Percentiles rank a stretch among this genome's conserved stretches.
phyloP scores from a whole-genome alignment of 2,888 invertebrate genomes.

The Dilophus febrilis region DNA sequence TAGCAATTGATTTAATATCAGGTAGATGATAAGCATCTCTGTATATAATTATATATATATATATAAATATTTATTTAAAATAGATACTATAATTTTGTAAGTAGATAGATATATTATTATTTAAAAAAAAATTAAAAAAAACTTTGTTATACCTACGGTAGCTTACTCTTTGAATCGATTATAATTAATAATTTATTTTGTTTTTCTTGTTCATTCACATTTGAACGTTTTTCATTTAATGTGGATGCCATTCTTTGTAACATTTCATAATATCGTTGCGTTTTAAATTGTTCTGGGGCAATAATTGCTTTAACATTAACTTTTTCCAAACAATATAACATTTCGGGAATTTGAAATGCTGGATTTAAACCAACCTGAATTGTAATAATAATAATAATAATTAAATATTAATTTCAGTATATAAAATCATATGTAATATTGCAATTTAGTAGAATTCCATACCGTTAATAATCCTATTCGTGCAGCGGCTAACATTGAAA shows the following conservation, averaged over 20 bases:
- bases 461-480: conserved; percentile 53
- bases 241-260: conserved; percentile 19
- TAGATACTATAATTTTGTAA: too few relatives aligned
- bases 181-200: conserved; percentile 27
- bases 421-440: too few relatives aligned
- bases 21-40: conserved; percentile 31
- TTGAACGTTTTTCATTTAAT: background rate
- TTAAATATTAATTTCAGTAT: too few relatives aligned
- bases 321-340: conserved; percentile 54
- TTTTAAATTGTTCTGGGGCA: conserved; percentile 41
- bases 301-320: conserved; percentile 50
- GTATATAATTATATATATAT: conserved; percentile 1
- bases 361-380: conserved; percentile 64
- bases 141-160: conserved; percentile 28
- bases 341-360: conserved; percentile 47
- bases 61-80: too few relatives aligned
- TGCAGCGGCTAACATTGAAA: conserved; percentile 50
- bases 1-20: conserved; percentile 25
- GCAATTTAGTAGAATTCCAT: too few relatives aligned
- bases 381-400: conserved; percentile 9
- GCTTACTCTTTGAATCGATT: conserved; percentile 32
- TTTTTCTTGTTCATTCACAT: too few relatives aligned
- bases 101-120: too few relatives aligned
- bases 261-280: conserved; percentile 48
- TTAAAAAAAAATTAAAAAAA: background rate